These are phyloP conservation scores for Drosophila lutescens DNA, from an alignment of 2,888 invertebrate genomes.

Conservation along the genomic window DNA sequence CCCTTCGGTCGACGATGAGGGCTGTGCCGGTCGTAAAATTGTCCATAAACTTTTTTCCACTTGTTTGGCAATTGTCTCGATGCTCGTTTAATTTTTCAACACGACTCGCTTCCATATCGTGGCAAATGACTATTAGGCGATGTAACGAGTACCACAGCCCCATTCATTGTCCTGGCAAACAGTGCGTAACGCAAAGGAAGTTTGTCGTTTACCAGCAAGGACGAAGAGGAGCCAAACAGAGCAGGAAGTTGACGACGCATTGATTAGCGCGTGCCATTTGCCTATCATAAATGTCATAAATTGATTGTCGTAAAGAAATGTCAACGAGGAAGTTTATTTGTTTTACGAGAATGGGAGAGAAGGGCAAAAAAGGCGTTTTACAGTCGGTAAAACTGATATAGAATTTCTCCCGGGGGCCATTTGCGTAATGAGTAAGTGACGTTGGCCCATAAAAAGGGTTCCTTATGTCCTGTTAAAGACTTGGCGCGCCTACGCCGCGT, in stretches of 20 bases:
- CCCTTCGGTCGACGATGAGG: conserved; percentile 9
- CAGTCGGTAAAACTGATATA: conserved; percentile 57
- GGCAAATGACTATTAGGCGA: conserved; percentile 75
- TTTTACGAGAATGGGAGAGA: conserved; percentile 32
- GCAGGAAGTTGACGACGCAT: conserved; percentile 46
- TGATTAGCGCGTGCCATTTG: conserved; percentile 75
- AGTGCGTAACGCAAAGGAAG: conserved; percentile 65
- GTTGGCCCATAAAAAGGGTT: conserved; percentile 33
- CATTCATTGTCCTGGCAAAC: conserved; percentile 50
- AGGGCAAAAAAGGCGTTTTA: conserved; percentile 54
- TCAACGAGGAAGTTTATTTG: conserved; percentile 44
- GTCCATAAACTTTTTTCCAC: conserved; percentile 51
- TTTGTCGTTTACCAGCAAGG: conserved; percentile 47
- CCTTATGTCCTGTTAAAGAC: not conserved
- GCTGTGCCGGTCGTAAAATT: conserved; percentile 47
- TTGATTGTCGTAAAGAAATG: conserved; percentile 57
- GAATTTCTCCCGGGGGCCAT: conserved; percentile 12
- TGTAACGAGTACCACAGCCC: conserved; percentile 32
- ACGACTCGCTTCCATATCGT: conserved; percentile 75
- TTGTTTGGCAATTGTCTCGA: conserved; percentile 66
- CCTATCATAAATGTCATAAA: conserved; percentile 70
- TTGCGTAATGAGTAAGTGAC: conserved; percentile 44
- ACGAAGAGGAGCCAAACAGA: conserved; percentile 1
- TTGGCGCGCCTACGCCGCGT: conserved; percentile 55
- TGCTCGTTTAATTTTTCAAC: conserved; percentile 78